Base-by-base conservation (phyloP, 2,888 invertebrate species). In the Pegoplata infirma region DNA sequence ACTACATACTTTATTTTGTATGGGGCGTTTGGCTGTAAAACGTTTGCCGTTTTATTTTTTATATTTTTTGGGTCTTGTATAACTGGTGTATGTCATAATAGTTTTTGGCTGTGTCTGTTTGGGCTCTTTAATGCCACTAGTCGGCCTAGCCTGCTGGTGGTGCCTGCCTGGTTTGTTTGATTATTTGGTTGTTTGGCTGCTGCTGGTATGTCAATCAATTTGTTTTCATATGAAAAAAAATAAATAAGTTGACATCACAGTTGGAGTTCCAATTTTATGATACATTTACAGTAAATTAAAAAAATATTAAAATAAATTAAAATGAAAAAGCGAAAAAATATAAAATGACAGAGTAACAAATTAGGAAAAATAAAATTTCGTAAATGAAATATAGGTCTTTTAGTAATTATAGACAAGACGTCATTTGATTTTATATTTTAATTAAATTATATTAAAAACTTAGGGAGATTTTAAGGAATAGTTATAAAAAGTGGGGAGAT, bases 201-300 rank as follows among this genome's bases (percentile, higher is more conserved):
- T 58, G 58, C 58, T 46, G 58, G 59, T 44, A 66, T 67, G 72
- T 77, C 77, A 77, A 72, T 77, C 77, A 76, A 67, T 67, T 72
- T 72, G 69, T 64, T 63, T 76, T 58, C 64, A 69, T 76, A 76
- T 49, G 63, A 64, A 76, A 51, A 69, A 71, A 51, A 69, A 71
- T 59, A 74, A 74, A 74, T 64, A 76, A 66, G 72, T 67, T 77
- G 61, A 63, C 56, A 67, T 63, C 77, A 46, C 77, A 68, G 77
- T 67, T 58, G 72, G 72, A 77, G 67, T 77, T 59, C 58, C 44
- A 77, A 71, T 69, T 71, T 76, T 53, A 58, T 76, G 56, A 56
- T 58, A 64, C 69, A 63, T 51, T 71, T 59, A 55, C 40, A 56
- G 36, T 55, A 55, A 75, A 64, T 74, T 59, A 74, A 49, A 40